These are phyloP conservation scores for Lateolabrax maculatus DNA, from an alignment of 2,797 vertebrate species.

Conservation along the genomic window DNA sequence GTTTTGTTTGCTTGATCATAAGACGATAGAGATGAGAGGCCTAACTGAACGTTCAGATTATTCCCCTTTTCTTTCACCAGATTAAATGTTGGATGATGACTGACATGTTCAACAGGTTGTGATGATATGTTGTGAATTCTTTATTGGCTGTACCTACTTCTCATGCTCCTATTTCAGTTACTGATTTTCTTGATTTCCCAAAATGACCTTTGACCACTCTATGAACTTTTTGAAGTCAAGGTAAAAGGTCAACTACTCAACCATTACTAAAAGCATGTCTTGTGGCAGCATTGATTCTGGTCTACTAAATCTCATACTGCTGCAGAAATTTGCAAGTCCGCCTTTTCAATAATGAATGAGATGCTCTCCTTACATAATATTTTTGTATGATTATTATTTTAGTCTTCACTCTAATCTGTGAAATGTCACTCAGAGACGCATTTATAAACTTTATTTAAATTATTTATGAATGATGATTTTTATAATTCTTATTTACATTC, in stretches of 20 bases:
- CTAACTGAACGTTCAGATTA: background rate
- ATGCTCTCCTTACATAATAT: background rate
- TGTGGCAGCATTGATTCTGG: background rate
- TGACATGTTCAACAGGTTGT: background rate
- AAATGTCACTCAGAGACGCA: too few species aligned
- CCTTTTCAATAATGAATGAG: background rate
- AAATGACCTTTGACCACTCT: background rate
- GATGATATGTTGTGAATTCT: background rate
- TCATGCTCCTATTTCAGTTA: background rate
- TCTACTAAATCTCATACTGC: background rate
- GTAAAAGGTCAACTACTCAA: background rate
- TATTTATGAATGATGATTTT: too few species aligned
- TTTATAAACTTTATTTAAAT: too few species aligned
- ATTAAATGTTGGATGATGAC: background rate
- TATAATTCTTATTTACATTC: too few species aligned
- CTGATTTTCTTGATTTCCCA: background rate
- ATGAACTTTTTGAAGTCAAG: background rate
- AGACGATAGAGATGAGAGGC: background rate
- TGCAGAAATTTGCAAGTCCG: background rate
- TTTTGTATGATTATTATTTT: too few species aligned
- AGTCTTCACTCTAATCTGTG: too few species aligned
- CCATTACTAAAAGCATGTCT: background rate
- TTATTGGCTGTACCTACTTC: background rate
- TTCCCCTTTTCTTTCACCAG: background rate
- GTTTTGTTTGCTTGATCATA: constrained; percentile 14